Evolutionary conservation across 2,888 invertebrate species (phyloP), one percentile per base, ranked within the genome.

Genomic region (Micropterix aruncella): DNA sequence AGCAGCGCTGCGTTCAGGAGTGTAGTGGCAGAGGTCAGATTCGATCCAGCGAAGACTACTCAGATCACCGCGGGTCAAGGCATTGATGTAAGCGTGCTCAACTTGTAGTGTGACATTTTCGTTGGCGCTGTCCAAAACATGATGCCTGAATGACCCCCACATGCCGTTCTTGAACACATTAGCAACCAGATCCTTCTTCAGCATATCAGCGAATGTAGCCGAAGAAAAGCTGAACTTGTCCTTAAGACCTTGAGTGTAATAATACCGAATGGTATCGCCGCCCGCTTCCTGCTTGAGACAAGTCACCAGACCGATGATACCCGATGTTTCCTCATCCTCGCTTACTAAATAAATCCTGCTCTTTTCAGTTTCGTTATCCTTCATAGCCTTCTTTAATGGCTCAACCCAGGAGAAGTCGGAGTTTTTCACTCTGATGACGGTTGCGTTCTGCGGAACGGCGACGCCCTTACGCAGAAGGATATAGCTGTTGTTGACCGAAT

Each of bases 11-110:
- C 61, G 57, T 40, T 51, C 48, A 37, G 53, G 56, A 16, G 46
- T 47, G 56, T 79, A 75, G 55, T 75, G 77, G 38, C 79, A 74
- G 41, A 82, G 73, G 43, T 84, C 85, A 44, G 89, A 90, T 71
- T 90, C 94, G 58, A 96, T 89, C 96, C 90, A 97, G 56, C 80
- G 79, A 52, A 93, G 75, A 54, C 88, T 94, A 16, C 94, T 81
- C 52, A 99, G 75, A 68, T 99, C 97, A 45, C 97, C 97, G 58
- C 95, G 79, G 14, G 83, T 83, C 53, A 93, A 62, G 1, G 93
- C 86, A 66, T 97, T 96, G 42, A 97, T 86, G 65, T 92, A 96
- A 12, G 96, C 96, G 67, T 95, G 91, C 60, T 92, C 86, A 45
- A 91, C 86, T 51, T 63, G 68, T 50, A 73, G 60, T 2, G 53